Base-by-base conservation (phyloP, 2,797 vertebrate genomes). In the Tiaroga cobitis region DNA sequence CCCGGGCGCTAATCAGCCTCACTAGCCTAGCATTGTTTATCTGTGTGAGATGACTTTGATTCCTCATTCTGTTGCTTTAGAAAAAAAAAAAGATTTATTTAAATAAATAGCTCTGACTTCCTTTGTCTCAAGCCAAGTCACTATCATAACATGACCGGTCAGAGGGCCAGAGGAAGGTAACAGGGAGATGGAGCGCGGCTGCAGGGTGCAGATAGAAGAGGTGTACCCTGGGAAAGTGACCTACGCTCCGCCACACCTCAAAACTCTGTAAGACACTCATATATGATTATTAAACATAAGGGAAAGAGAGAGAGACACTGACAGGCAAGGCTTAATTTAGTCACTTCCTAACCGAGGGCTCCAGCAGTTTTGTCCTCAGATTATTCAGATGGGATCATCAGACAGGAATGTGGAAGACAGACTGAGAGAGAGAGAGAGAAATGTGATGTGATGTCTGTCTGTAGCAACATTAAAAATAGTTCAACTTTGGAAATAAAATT, bases 211-310 rank as follows among this genome's bases (percentile, higher is more conserved):
- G 90, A 92, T 90, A 91, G 90, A 89, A 89, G 87, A 88, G 65
- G 85, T 88, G 82, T 82, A 89, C 86, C 87, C 90, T 91, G 91
- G 89, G 90, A 92, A 91, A 90, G 81, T 89, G 89, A 90, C 88
- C 89, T 80, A 73, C 46, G 29, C 85, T 82, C 73, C 34, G 24
- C 86, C 89, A 87, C 90, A 87, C 87, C 88, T 85, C 78, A 59
- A 72, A 86, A 83, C 41, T 76, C 73, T 59, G 49, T 51, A 41
- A 65, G 79, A 80, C 41, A 49, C 76, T 84, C 63, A 65, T 63
- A 80, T 80, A 75, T 76, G 63, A 87, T 84, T 86, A 80, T 87
- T 85, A 86, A 76, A 83, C 84, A 80, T 54, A 32, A 84, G 59
- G 82, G 59, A 79, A 75, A 80, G 54, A 81, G 77, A 63, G 68